phyloP scores from a whole-genome alignment of 2,888 invertebrate species.

The Aphrophora alni region DNA sequence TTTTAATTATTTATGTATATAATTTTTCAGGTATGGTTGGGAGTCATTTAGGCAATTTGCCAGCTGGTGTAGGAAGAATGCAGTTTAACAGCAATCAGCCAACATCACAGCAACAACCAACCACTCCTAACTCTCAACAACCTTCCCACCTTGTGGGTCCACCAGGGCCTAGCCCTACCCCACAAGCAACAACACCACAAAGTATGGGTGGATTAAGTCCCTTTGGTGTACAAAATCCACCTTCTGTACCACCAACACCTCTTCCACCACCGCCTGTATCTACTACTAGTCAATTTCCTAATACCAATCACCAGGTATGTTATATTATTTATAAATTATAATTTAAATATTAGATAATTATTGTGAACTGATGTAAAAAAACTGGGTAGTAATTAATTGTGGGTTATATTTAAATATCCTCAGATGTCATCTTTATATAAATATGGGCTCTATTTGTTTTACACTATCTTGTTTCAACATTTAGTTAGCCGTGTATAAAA shows the following conservation, averaged over 20 bases:
- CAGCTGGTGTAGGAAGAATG: slow-evolving; percentile 33
- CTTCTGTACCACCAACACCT: slow-evolving; percentile 44
- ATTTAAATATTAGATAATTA: too few relatives aligned
- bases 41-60: slow-evolving; percentile 18
- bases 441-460: too few relatives aligned
- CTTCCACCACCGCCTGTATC: slow-evolving; percentile 45
- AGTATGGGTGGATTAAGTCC: slow-evolving; percentile 44
- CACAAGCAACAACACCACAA: slow-evolving; percentile 41
- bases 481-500: too few relatives aligned
- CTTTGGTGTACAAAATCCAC: slow-evolving; percentile 44
- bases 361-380: too few relatives aligned
- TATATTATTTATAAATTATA: not conserved
- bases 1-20: too few relatives aligned
- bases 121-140: slow-evolving; percentile 18
- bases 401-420: too few relatives aligned
- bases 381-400: too few relatives aligned
- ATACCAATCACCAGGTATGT: slow-evolving; percentile 47
- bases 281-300: slow-evolving; percentile 51
- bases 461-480: too few relatives aligned
- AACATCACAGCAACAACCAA: slow-evolving; percentile 38
- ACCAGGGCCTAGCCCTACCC: slow-evolving; percentile 40
- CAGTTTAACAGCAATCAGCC: slow-evolving; percentile 46
- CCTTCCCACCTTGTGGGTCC: slow-evolving; percentile 29
- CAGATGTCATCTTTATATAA: too few relatives aligned
- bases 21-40: slow-evolving; percentile 38